Conservation (phyloP, 1,140 invertebrate genomes). For the Copidosoma floridanum region DNA sequence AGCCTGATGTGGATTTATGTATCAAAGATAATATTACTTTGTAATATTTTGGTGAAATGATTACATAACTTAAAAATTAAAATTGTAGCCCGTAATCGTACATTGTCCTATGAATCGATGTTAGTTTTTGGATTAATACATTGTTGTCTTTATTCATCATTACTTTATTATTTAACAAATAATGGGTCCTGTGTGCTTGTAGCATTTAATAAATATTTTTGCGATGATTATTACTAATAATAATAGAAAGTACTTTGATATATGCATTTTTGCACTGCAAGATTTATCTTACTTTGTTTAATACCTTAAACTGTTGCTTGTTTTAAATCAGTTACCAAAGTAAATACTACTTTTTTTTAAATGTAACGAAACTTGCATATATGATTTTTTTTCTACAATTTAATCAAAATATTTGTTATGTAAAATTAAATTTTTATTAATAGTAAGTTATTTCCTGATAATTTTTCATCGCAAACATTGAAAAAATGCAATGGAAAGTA, state of each 20-base stretch:
- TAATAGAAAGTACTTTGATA: slow-evolving; percentile 4
- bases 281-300: slow-evolving; percentile 3
- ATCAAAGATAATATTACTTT: too few species aligned
- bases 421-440: too few species aligned
- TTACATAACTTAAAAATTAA: slow-evolving; percentile 27
- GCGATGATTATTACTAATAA: slow-evolving; percentile 18
- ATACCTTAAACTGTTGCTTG: not conserved
- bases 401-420: too few species aligned
- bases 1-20: too few species aligned
- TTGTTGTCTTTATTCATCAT: slow-evolving; percentile 23
- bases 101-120: not conserved
- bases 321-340: not conserved
- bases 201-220: not conserved
- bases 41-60: slow-evolving; percentile 10
- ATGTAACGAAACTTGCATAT: too few species aligned
- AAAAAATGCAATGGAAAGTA: too few species aligned
- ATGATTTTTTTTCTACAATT: too few species aligned
- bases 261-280: slow-evolving; percentile 3
- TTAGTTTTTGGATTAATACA: slow-evolving; percentile 20
- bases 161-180: slow-evolving; percentile 44
- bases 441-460: not conserved
- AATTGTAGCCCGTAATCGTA: slow-evolving; percentile 1
- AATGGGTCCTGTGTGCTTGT: slow-evolving; percentile 42
- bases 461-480: not conserved
- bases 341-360: not conserved